Conservation (phyloP, 2,797 vertebrate genomes). For the Macroramphosus scolopax region DNA sequence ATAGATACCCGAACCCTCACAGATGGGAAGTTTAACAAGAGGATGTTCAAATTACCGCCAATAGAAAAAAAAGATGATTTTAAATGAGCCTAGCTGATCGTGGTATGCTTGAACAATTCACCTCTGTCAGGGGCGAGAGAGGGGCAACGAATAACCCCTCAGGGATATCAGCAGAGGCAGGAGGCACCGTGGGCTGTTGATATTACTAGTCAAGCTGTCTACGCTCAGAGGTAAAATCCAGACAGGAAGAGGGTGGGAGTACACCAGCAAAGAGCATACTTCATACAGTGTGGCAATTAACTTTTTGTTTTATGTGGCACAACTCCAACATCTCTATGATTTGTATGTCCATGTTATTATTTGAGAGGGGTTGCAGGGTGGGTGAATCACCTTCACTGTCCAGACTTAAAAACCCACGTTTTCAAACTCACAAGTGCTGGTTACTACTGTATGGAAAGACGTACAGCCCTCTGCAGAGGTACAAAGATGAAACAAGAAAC, state of each 20-base stretch:
- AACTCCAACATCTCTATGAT: constrained; percentile 57
- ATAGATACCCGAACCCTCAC: too few species aligned
- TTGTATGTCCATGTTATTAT: constrained; percentile 50
- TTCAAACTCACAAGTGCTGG: neutral
- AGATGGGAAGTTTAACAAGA: too few species aligned
- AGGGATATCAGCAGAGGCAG: constrained; percentile 47
- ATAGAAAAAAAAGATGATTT: constrained; percentile 27
- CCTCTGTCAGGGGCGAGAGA: constrained; percentile 50
- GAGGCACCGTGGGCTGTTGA: constrained; percentile 52
- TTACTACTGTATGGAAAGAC: neutral
- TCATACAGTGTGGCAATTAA: constrained; percentile 63
- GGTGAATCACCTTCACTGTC: constrained; percentile 15
- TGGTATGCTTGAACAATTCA: constrained; percentile 52
- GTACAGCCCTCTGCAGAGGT: too few species aligned
- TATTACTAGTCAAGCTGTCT: constrained; percentile 58
- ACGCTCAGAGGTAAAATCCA: constrained; percentile 51
- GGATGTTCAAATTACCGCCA: too few species aligned
- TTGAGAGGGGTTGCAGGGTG: constrained; percentile 29
- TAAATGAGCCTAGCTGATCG: constrained; percentile 40
- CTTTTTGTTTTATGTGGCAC: constrained; percentile 70
- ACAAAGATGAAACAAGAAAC: neutral
- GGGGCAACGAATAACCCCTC: constrained; percentile 50
- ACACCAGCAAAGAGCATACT: constrained; percentile 53
- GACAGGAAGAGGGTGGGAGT: constrained; percentile 54
- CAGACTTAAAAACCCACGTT: neutral